A percentile compares a stretch with the other conserved stretches of the same genome.
Evolutionary conservation across 2,888 invertebrate species (phyloP).

Genomic region (Drosophila silvestris): DNA sequence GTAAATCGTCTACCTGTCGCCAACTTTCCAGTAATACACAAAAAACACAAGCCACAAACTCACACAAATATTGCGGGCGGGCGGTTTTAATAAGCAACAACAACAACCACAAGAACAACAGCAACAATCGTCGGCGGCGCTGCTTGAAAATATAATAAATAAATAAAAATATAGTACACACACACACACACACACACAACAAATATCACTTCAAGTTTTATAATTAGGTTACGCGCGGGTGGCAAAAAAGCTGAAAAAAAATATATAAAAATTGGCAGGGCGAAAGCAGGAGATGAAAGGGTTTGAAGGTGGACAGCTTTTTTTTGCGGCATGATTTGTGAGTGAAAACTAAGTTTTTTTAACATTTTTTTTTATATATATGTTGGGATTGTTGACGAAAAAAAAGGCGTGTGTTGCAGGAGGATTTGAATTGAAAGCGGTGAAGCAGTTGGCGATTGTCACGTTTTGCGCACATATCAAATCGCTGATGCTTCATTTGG

Average conservation of each 20-base stretch:
- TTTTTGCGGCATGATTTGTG: constrained; percentile 22
- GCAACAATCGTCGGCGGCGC: constrained; percentile 30
- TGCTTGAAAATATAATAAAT: constrained; percentile 36
- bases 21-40: constrained; percentile 39
- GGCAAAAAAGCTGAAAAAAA: constrained; percentile 54
- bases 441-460: constrained; percentile 42
- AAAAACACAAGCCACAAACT: constrained; percentile 16
- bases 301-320: constrained; percentile 1
- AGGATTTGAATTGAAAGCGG: neutral
- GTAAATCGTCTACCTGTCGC: constrained; percentile 43
- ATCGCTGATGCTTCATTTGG: constrained; percentile 31
- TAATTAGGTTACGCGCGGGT: constrained; percentile 79
- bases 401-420: constrained; percentile 29
- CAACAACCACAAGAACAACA: constrained; percentile 23
- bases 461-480: constrained; percentile 54
- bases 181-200: neutral
- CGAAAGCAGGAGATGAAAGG: neutral
- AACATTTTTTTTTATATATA: constrained; percentile 10
- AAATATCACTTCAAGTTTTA: constrained; percentile 61
- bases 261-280: neutral
- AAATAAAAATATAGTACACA: constrained; percentile 1
- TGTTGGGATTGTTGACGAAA: neutral
- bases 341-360: constrained; percentile 31
- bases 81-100: constrained; percentile 43
- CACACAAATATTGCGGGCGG: constrained; percentile 36